Evolutionary conservation across 2,113 vertebrate genomes (phyloP).

Genomic region (Proteles cristata): DNA sequence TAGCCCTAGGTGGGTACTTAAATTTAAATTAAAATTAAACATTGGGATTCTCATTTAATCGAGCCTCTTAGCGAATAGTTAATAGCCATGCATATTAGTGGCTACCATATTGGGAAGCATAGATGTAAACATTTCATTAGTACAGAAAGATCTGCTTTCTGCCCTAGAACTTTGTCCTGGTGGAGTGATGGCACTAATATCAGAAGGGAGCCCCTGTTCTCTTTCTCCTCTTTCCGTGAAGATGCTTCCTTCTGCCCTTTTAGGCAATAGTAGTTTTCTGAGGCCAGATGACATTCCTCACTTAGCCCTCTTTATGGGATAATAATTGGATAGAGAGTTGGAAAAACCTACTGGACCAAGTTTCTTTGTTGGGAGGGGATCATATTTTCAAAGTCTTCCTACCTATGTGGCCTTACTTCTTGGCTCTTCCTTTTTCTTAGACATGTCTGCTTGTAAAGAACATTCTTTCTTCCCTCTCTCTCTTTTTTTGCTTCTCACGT

Average conservation of each 20-base stretch:
- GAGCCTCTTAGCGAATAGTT: not conserved
- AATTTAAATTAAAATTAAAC: conserved; percentile 1
- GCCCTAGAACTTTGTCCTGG: not conserved
- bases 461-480: not conserved
- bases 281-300: not conserved
- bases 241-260: not conserved
- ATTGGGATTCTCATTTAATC: not conserved
- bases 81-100: not conserved
- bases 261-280: not conserved
- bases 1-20: not conserved
- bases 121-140: not conserved
- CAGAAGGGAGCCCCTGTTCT: not conserved
- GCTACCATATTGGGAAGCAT: not conserved
- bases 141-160: not conserved
- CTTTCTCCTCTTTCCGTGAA: not conserved
- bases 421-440: not conserved
- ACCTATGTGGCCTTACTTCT: not conserved
- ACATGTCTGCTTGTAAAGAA: not conserved
- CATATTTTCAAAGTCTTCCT: not conserved
- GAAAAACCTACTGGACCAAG: not conserved
- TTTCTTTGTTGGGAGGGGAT: not conserved
- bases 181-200: not conserved
- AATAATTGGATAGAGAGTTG: not conserved
- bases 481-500: not conserved
- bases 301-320: not conserved